Base-by-base conservation (phyloP, 1,140 invertebrate genomes). In the Bombus pyrosoma region DNA sequence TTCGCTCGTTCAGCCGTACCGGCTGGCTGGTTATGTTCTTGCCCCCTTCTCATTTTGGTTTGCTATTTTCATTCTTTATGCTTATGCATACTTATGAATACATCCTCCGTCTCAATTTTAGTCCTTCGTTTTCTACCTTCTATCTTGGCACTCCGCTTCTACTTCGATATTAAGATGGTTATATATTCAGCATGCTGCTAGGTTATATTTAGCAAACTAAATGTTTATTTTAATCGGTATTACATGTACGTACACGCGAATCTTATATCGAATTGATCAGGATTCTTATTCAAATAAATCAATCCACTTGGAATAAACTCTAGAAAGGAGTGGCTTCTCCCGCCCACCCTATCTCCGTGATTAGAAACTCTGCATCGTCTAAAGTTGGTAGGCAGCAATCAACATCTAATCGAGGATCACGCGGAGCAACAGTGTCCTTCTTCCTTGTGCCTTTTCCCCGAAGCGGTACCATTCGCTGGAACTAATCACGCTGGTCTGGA, bases 41-140 rank as follows among this genome's bases (percentile, higher is more conserved):
- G 5, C 13, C 25, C 28, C 37, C 53, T 76, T 76, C 74, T n/a
- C 34, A 57, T 57, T 57, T 76, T 59, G 13, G 41, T 43, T 43
- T 73, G n/a, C 71, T 73, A 73, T 73, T 73, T 43, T 43, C 41
- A 32, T 43, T 43, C 41, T 73, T 73, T 43, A 32, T 43, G 41
- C n/a, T 47, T 12, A 32, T 73, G 72, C 72, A 32, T 73, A 32
- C n/a, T 47, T 32, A 47, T 4, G 39, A 43, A 73, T 47, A 22
- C n/a, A 73, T 47, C 72, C 41, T 32, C 18, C 18, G 72, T 32
- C 18, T 18, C 15, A 22, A 32, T 22, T 32, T 73, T 47, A 43
- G 2, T 47, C 22, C 28, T 18, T 43, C 71, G 39, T 43, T 43
- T 41, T 43, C 39, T 39, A 28, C 28, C 25, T 41, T 32, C 28